Evolutionary conservation across 2,888 invertebrate genomes (phyloP), one percentile per base, ranked within the genome.

Genomic region (Andrena bicolor): DNA sequence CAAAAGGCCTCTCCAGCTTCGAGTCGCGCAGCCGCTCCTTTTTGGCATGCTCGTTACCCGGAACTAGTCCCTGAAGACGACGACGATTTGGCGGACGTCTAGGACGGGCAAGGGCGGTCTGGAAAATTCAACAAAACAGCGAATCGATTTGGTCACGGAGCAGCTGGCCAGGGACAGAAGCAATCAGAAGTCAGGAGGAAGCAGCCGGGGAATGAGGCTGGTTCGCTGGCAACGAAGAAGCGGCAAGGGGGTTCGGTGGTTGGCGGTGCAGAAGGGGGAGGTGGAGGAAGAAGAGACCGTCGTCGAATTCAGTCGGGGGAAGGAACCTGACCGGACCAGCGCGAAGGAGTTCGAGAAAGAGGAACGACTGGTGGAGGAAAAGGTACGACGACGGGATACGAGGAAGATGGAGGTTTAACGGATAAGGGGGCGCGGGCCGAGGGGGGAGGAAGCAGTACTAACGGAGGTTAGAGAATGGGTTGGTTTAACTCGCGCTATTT

Each of bases 401-500:
- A 65, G 60, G 69, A 48, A 58, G 32, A 53, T 58, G 48, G 58
- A 41, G 60, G 28, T 5, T 26, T 7, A 28, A 30, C 4, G 66
- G 64, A 16, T 41, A 41, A 13, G 5, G 16, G 41, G 41, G 41
- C 16, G 41, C 41, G 41, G 41, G 41, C 16, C 0, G 3, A 32
- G 23, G 32, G 49, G 30, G 58, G 30, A 53, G 60, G 58, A 61
- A 51, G n/a, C 13, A 61, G 74, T 51, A 83, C 68, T 84, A 82
- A 83, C 80, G 84, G 83, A 89, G 90, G 87, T 87, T 85, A 86
- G 89, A 86, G 89, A 92, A 91, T 90, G 86, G 89, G 86, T 90
- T 86, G 88, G 88, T 88, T 92, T 89, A 90, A 92, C 89, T 90
- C 90, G 88, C 87, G 84, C 92, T 90, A 91, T 92, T 92, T 89